phyloP scores from a whole-genome alignment of 2,888 invertebrate species.

The Idaea aversata region DNA sequence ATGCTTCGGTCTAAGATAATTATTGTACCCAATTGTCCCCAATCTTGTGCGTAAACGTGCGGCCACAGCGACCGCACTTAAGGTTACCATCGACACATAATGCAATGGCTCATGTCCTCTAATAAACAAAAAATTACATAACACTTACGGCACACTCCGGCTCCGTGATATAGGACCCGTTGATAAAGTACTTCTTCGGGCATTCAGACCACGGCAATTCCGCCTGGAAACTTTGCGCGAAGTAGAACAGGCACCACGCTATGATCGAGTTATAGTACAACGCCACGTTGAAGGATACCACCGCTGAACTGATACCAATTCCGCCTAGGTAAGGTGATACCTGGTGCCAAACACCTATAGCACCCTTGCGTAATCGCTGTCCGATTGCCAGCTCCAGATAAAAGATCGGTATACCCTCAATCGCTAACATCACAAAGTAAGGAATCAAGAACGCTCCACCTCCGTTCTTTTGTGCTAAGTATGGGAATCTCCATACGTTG shows the following conservation, averaged over 20 bases:
- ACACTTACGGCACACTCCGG: slow-evolving; percentile 89
- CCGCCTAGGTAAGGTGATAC: slow-evolving; percentile 93
- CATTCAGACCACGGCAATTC: slow-evolving; percentile 96
- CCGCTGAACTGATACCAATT: slow-evolving; percentile 95
- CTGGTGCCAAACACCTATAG: slow-evolving; percentile 97
- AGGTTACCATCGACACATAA: too few relatives aligned
- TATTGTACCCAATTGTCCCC: too few relatives aligned
- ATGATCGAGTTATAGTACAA: slow-evolving; percentile 99
- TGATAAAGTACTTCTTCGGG: slow-evolving; percentile 89
- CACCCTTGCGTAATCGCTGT: slow-evolving; percentile 94
- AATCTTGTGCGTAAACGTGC: too few relatives aligned
- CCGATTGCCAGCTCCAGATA: slow-evolving; percentile 97
- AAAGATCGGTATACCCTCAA: slow-evolving; percentile 97
- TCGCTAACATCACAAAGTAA: slow-evolving; percentile 95
- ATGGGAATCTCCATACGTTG: slow-evolving; percentile 97
- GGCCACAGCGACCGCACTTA: too few relatives aligned
- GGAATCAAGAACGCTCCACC: slow-evolving; percentile 98
- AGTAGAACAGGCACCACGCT: slow-evolving; percentile 98
- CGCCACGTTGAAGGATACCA: slow-evolving; percentile 97
- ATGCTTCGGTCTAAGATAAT: too few relatives aligned
- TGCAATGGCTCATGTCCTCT: too few relatives aligned
- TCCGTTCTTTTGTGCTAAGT: slow-evolving; percentile 96
- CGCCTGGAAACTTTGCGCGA: slow-evolving; percentile 95
- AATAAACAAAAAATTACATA: neutral
- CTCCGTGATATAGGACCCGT: slow-evolving; percentile 88